phyloP scores from a whole-genome alignment of 2,888 invertebrate species.

The Allygus modestus region DNA sequence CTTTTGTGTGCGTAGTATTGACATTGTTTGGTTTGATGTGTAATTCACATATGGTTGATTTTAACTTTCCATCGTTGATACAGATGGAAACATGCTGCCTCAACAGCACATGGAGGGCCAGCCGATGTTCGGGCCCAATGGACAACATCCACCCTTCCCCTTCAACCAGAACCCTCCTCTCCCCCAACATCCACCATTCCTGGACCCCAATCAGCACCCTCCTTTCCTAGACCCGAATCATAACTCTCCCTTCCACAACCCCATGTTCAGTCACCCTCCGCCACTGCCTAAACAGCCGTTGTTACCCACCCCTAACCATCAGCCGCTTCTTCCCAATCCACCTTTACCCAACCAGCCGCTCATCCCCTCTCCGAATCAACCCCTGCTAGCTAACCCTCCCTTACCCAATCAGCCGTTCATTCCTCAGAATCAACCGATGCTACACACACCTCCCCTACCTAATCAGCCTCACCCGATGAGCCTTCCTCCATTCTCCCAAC shows the following conservation, averaged over 20 bases:
- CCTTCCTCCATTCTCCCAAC: constrained; percentile 55
- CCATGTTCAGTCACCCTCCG: constrained; percentile 60
- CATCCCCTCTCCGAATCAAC: neutral
- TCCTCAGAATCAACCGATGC: constrained; percentile 36
- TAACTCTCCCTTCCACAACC: constrained; percentile 53
- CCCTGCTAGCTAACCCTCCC: constrained; percentile 1
- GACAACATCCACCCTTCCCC: neutral
- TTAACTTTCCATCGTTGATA: no score
- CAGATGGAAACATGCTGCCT: constrained; percentile 69
- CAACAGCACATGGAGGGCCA: constrained; percentile 55
- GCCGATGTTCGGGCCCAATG: constrained; percentile 46
- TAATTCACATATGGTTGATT: no score
- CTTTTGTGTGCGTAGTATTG: no score
- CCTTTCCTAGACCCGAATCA: constrained; percentile 52
- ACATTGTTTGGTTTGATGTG: no score
- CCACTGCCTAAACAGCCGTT: constrained; percentile 60
- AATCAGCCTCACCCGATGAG: constrained; percentile 67
- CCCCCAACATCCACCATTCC: constrained; percentile 29
- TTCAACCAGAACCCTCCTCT: constrained; percentile 53
- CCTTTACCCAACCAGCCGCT: constrained; percentile 47
- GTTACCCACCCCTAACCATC: constrained; percentile 55
- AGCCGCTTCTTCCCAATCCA: neutral
- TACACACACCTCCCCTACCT: constrained; percentile 15
- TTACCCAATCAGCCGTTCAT: constrained; percentile 29
- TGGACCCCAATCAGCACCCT: constrained; percentile 35